Evolutionary conservation across 2,797 vertebrate species (phyloP).

Genomic region (Phataginus tricuspis): DNA sequence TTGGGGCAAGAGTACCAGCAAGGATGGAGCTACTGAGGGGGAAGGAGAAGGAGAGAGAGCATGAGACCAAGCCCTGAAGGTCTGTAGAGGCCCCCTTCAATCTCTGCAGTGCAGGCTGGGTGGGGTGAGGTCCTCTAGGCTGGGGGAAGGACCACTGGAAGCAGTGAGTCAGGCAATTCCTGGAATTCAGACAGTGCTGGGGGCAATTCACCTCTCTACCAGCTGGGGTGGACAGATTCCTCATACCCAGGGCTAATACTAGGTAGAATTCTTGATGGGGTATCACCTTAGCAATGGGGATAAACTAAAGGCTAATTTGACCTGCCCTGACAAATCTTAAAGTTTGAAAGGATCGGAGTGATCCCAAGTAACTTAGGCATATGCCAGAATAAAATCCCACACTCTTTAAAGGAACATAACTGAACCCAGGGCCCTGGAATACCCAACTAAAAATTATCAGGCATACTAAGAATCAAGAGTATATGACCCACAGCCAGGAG

Average conservation of each 20-base stretch:
- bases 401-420: background rate
- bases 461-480: background rate
- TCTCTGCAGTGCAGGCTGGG: background rate
- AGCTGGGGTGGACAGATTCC: background rate
- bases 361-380: background rate
- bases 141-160: background rate
- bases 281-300: background rate
- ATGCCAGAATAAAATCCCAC: background rate
- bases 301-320: background rate
- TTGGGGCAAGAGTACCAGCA: too few species aligned
- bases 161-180: background rate
- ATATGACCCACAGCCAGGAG: background rate
- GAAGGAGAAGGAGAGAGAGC: background rate
- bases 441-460: background rate
- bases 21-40: background rate
- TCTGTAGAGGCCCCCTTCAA: background rate
- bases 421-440: background rate
- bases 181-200: too few species aligned
- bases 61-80: too few species aligned
- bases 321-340: background rate
- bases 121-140: fast-evolving
- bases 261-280: too few species aligned
- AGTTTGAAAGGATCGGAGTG: background rate
- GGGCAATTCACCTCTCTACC: fast-evolving
- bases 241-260: too few species aligned